A percentile compares a stretch with the other conserved stretches of the same genome.
Evolutionary conservation across 2,797 vertebrate species (phyloP).

Genomic region (Enteromius paludinosus): DNA sequence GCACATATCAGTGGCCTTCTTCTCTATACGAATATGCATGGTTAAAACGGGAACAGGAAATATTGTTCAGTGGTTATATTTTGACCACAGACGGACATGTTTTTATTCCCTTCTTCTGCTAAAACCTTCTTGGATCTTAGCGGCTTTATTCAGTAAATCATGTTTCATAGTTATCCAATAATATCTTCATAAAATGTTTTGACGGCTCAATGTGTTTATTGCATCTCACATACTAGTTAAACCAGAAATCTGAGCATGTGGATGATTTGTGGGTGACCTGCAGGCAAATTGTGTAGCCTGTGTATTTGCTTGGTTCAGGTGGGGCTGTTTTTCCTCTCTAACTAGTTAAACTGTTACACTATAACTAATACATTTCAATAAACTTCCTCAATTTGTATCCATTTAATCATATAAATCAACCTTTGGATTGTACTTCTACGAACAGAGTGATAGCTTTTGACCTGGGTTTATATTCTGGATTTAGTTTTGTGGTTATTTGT

Average conservation of each 20-base stretch:
- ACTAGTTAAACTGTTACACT: neutral
- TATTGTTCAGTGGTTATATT: neutral
- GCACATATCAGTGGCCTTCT: neutral
- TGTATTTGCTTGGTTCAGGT: neutral
- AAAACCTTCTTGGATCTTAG: neutral
- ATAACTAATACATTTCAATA: neutral
- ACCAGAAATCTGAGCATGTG: neutral
- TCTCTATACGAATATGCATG: neutral
- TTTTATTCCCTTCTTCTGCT: slow-evolving; percentile 4
- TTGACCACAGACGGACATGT: neutral
- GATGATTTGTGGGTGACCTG: neutral
- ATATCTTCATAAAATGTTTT: neutral
- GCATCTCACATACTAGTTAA: neutral
- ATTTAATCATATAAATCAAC: neutral
- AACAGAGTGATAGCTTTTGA: neutral
- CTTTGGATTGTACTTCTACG: neutral
- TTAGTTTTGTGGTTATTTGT: neutral
- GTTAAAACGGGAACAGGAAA: neutral
- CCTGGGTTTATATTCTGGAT: neutral
- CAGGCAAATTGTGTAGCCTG: neutral
- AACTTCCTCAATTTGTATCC: neutral
- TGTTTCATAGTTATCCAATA: neutral
- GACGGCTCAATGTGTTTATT: neutral
- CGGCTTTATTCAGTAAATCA: neutral
- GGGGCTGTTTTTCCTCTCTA: neutral